phyloP scores from a whole-genome alignment of 1,140 invertebrate species.

The Pogonus chalceus region DNA sequence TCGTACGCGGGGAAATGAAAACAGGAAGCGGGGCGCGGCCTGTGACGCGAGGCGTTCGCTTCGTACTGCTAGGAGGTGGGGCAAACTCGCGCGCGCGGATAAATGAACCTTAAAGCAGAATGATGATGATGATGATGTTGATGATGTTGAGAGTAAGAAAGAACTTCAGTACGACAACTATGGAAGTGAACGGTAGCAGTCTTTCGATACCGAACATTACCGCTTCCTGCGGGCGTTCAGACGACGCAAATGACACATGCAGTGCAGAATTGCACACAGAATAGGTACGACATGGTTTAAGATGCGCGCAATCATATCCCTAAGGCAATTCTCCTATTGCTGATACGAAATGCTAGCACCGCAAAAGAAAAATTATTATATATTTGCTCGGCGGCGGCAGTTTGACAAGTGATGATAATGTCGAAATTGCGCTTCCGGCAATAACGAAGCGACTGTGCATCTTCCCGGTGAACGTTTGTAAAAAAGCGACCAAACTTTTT shows the following conservation, averaged over 20 bases:
- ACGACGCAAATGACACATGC: no score
- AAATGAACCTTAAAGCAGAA: slow-evolving; percentile 7
- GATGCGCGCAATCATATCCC: background rate
- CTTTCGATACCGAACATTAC: no score
- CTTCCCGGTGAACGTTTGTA: no score
- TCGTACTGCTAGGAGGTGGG: slow-evolving; percentile 9
- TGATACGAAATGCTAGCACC: background rate
- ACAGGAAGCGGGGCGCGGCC: slow-evolving; percentile 26
- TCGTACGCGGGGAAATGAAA: slow-evolving; percentile 32
- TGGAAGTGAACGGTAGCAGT: no score
- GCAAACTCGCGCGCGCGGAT: background rate
- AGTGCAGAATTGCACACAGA: no score
- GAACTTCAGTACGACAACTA: no score
- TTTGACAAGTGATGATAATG: slow-evolving; percentile 9
- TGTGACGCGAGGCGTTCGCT: slow-evolving; percentile 15
- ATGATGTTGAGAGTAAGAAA: no score
- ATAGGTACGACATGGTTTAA: background rate
- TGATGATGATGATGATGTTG: slow-evolving; percentile 9
- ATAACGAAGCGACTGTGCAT: no score
- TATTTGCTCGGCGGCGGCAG: slow-evolving; percentile 4
- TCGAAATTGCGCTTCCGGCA: background rate
- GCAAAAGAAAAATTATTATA: slow-evolving; percentile 10
- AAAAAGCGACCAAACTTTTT: background rate
- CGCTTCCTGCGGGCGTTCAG: no score
- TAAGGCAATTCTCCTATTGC: background rate